Evolutionary conservation across 2,888 invertebrate genomes (phyloP).

Genomic region (Tenodera sinensis): DNA sequence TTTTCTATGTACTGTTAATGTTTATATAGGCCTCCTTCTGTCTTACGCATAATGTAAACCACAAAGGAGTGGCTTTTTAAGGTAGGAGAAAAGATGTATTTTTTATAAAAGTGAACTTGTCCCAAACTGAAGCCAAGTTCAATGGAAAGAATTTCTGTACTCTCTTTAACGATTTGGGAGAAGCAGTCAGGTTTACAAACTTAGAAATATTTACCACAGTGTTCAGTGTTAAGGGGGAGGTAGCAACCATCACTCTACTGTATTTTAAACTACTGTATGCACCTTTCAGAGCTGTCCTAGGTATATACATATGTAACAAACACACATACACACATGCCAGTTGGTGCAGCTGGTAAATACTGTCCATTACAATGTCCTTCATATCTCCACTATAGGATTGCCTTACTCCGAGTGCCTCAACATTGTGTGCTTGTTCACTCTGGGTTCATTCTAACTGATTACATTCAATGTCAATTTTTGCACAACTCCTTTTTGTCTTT

Average conservation of each 20-base stretch:
- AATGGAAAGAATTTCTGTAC: background rate
- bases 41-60: background rate
- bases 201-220: constrained; percentile 24
- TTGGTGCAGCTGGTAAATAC: constrained; percentile 22
- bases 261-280: constrained; percentile 25
- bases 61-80: background rate
- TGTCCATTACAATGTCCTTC: constrained; percentile 28
- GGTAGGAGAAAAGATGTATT: background rate
- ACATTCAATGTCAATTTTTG: constrained; percentile 26
- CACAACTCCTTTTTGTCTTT: constrained; percentile 24
- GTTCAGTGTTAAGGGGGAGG: constrained; percentile 20
- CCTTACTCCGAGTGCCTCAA: constrained; percentile 33
- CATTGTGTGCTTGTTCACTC: constrained; percentile 31
- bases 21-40: background rate
- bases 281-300: constrained; percentile 20
- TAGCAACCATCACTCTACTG: constrained; percentile 13
- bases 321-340: background rate
- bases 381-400: constrained; percentile 32
- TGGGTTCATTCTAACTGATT: constrained; percentile 24
- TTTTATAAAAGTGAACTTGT: background rate
- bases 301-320: background rate
- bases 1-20: background rate
- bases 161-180: constrained; percentile 2
- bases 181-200: constrained; percentile 17
- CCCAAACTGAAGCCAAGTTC: background rate